Conservation (phyloP, 2,113 vertebrate genomes). For the Muntiacus muntjak region DNA sequence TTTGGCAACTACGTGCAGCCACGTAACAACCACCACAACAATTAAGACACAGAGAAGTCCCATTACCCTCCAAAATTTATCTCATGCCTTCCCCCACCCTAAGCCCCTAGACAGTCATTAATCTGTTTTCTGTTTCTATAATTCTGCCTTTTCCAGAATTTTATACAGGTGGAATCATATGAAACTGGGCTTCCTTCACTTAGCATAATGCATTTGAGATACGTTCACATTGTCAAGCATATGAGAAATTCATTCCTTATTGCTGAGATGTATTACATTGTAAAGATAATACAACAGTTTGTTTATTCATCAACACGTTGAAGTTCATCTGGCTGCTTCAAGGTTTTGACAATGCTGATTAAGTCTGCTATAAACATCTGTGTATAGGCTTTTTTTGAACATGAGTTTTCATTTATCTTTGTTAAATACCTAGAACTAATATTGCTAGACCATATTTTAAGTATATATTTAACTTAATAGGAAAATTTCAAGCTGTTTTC, state of each 20-base stretch:
- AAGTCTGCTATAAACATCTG: neutral
- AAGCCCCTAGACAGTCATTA: neutral
- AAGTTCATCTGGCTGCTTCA: neutral
- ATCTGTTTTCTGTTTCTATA: neutral
- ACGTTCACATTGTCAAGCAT: neutral
- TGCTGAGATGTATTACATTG: neutral
- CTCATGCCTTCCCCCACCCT: neutral
- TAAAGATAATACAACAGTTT: neutral
- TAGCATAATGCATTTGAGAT: neutral
- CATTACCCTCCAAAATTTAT: neutral
- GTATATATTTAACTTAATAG: neutral
- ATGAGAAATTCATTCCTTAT: neutral
- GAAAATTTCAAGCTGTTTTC: neutral
- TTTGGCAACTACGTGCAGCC: neutral
- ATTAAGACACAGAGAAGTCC: neutral
- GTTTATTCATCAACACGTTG: neutral
- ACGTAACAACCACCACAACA: neutral
- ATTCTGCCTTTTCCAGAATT: neutral
- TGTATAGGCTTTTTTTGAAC: neutral
- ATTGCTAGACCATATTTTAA: neutral
- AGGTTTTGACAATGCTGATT: neutral
- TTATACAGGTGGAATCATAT: neutral
- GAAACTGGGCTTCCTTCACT: neutral
- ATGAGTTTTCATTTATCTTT: neutral
- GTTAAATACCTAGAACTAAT: neutral